These are phyloP conservation scores for Pomacea canaliculata DNA, from an alignment of 2,888 invertebrate species.

Conservation along the genomic window DNA sequence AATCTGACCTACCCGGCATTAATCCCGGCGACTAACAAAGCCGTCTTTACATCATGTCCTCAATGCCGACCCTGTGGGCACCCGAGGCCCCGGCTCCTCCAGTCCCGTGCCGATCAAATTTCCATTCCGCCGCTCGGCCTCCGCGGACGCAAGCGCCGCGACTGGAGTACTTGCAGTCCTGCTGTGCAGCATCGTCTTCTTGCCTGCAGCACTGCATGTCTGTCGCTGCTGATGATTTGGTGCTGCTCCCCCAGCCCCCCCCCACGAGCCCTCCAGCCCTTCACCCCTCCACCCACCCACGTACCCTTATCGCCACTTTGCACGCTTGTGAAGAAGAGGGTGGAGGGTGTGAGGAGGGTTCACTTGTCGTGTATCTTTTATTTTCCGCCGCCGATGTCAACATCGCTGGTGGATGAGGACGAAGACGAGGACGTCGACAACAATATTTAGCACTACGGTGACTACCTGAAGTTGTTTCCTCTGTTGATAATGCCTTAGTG, in stretches of 20 bases:
- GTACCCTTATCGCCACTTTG: neutral
- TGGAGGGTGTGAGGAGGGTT: no score
- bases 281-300: neutral
- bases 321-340: no score
- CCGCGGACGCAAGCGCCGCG: neutral
- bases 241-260: neutral
- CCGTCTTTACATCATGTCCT: conserved; percentile 14
- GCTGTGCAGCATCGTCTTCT: neutral
- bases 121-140: conserved; percentile 1
- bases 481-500: no score
- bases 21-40: conserved; percentile 9
- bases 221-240: neutral
- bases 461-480: no score
- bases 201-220: neutral
- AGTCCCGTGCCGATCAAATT: conserved; percentile 8
- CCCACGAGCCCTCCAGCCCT: neutral
- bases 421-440: no score
- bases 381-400: no score
- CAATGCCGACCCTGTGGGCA: neutral
- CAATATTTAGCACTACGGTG: no score
- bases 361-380: no score
- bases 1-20: neutral
- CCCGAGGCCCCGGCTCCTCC: neutral
- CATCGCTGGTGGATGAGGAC: no score
- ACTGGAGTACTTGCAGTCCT: conserved; percentile 6